Conservation (phyloP, 2,888 invertebrate species). For the Crematogaster levior region DNA sequence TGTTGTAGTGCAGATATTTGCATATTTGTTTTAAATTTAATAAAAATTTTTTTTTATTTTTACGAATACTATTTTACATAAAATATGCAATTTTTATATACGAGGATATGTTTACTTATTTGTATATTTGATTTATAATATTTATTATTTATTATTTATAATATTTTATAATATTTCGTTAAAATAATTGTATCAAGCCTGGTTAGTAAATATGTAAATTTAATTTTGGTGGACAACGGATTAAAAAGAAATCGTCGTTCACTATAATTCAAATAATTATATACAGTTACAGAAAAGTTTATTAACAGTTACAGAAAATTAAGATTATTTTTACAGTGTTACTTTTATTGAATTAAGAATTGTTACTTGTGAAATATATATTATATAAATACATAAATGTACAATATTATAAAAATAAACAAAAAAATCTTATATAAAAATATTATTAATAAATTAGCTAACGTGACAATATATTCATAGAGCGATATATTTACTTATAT, state of each 20-base stretch:
- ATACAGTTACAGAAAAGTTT: not conserved
- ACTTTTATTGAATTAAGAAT: no score
- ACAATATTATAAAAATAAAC: no score
- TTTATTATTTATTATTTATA: no score
- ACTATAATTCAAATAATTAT: not conserved
- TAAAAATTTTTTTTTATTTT: not conserved
- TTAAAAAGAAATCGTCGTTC: not conserved
- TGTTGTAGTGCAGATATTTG: not conserved
- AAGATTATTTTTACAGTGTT: no score
- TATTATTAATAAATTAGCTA: conserved; percentile 16
- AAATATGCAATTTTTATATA: not conserved
- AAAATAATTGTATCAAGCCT: not conserved
- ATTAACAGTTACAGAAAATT: not conserved
- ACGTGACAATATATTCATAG: not conserved
- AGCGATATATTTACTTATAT: not conserved
- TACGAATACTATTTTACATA: not conserved
- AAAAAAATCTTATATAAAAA: not conserved
- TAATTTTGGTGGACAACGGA: not conserved
- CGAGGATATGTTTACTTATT: not conserved
- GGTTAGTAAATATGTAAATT: not conserved
- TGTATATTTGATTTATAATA: not conserved
- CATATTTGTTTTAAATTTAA: not conserved
- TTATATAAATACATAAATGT: not conserved
- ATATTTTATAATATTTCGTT: no score
- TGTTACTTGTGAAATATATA: not conserved